Evolutionary conservation across 92 coral and sea anemone species (phyloP).

Genomic region (Epizoanthus scotinus): DNA sequence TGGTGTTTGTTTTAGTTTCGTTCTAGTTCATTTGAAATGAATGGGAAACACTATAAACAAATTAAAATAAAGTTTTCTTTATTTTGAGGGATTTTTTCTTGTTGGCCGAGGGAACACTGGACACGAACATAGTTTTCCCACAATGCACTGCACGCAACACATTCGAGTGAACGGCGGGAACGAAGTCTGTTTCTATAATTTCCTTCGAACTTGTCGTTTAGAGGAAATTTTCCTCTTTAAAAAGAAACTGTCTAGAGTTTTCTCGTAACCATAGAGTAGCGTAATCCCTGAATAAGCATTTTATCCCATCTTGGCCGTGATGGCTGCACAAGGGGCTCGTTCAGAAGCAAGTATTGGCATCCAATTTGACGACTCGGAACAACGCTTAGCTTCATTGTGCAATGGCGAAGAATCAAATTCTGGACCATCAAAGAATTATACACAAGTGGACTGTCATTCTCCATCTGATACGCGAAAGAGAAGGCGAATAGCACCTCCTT

Average conservation of each 20-base stretch:
- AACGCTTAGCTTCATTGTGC: conserved; percentile 40
- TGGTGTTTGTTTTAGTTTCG: no score
- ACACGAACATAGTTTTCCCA: conserved; percentile 3
- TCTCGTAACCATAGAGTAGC: not conserved
- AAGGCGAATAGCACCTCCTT: conserved; percentile 80
- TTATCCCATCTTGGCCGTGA: not conserved
- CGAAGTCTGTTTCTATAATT: not conserved
- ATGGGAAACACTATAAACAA: no score
- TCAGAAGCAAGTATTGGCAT: conserved; percentile 86
- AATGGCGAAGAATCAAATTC: conserved; percentile 46
- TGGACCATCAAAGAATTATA: conserved; percentile 46
- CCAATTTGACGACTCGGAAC: conserved; percentile 56
- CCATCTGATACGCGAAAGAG: conserved; percentile 72
- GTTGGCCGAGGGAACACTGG: conserved; percentile 8
- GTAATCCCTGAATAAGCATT: not conserved
- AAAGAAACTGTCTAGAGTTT: not conserved
- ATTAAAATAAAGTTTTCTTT: no score
- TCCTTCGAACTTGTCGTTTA: not conserved
- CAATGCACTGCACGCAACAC: conserved; percentile 23
- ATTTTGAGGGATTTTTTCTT: no score
- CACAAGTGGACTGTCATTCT: conserved; percentile 47
- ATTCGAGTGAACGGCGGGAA: conserved; percentile 43
- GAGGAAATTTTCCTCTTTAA: not conserved
- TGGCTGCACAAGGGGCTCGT: conserved; percentile 75
- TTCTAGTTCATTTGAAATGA: no score